Evolutionary conservation across 2,797 vertebrate species (phyloP).

Genomic region (Chaenodraco wilsoni): DNA sequence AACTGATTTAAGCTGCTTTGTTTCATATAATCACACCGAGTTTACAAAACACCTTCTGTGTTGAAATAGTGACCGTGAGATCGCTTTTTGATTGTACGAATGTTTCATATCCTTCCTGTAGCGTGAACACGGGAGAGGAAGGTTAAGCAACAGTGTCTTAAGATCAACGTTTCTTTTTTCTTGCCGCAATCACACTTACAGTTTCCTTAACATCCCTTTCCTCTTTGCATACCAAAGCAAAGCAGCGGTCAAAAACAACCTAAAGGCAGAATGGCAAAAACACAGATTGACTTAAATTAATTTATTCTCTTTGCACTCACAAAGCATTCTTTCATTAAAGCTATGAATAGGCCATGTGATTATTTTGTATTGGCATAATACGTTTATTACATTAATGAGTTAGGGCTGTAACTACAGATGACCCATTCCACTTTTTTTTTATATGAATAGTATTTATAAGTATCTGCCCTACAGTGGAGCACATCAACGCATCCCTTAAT

Average conservation of each 20-base stretch:
- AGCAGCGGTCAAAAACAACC: neutral
- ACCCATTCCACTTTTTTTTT: neutral
- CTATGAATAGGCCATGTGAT: neutral
- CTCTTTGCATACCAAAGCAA: neutral
- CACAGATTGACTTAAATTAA: neutral
- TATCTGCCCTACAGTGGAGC: neutral
- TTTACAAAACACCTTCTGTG: constrained; percentile 39
- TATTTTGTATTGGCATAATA: neutral
- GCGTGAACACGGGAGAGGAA: neutral
- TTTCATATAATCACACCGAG: constrained; percentile 9
- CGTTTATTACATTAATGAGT: neutral
- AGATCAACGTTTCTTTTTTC: neutral
- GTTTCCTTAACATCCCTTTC: neutral
- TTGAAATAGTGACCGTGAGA: neutral
- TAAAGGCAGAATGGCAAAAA: neutral
- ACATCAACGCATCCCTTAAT: neutral
- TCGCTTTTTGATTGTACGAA: constrained; percentile 2
- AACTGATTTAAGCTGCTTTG: neutral
- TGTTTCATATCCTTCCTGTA: constrained; percentile 6
- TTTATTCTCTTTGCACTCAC: neutral
- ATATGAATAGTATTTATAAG: neutral
- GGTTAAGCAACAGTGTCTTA: neutral
- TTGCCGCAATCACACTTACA: neutral
- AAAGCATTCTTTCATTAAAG: constrained; percentile 15
- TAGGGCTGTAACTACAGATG: neutral